Evolutionary conservation across 2,888 invertebrate species (phyloP), one percentile per base, ranked within the genome.

Genomic region (Chironomus riparius): DNA sequence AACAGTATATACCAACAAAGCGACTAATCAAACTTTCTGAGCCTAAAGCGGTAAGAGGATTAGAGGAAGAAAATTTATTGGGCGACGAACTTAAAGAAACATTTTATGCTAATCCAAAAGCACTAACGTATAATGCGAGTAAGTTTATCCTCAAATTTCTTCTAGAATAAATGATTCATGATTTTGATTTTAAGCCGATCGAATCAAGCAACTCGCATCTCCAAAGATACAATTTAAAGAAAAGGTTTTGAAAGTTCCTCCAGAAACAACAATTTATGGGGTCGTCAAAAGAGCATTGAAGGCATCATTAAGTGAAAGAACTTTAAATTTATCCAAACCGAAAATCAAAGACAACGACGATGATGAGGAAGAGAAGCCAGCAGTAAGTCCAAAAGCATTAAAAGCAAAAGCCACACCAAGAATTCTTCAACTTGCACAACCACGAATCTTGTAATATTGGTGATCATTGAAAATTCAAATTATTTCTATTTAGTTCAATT

Each of bases 211-310:
- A 77, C 77, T 85, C 15, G 81, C 85, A 6, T 78, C 78, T 50
- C 84, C 85, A 1, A 83, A 81, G n/a, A n/a, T n/a, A n/a, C n/a
- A 77, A 10, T 12, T 22, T 70, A 81, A 80, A 1, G 81, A 83
- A 12, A 38, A 38, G 38, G 10, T 38, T 38, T 10, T 10, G 2
- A 10, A 10, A 2, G 10, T 10, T 38, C 38, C 38, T 10, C 81
- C 81, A 7, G 86, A 86, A 75, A 78, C 84, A 4, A 86, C 85
- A 78, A 85, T 84, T 0, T 87, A 85, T 78, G 80, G 81, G 2
- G 84, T 87, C 21, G 82, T 84, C 0, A 83, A 83, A 12, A 84
- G 83, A 76, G 87, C 87, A 0, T 80, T 87, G n/a, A 87, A 85
- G 78, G 86, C 85, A 76, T 84, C 84, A 77, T 79, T 85, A 6